Percentiles rank a stretch among this genome's conserved stretches.
Conservation (phyloP, 2,113 vertebrate genomes). For the Perca schrenkii region DNA sequence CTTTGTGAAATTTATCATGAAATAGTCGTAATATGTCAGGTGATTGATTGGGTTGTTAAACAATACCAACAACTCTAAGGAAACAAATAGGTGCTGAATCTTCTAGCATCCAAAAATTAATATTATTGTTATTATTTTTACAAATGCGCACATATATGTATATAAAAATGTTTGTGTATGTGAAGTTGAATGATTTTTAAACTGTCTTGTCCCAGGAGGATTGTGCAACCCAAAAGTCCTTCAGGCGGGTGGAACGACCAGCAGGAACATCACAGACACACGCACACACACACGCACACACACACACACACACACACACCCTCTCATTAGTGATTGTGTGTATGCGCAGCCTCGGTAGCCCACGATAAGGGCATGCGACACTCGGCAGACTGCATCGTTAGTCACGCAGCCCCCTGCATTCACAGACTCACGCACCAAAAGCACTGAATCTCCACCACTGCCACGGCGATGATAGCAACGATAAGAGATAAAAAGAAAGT, state of each 20-base stretch:
- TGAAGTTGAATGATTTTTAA: conserved; percentile 68
- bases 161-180: neutral
- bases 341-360: conserved; percentile 95
- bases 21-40: neutral
- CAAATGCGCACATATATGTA: neutral
- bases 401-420: conserved; percentile 90
- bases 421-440: conserved; percentile 59
- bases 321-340: conserved; percentile 98
- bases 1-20: neutral
- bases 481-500: conserved; percentile 93
- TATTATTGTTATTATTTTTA: neutral
- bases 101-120: too few relatives aligned
- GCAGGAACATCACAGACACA: conserved; percentile 78
- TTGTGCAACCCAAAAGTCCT: conserved; percentile 91
- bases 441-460: conserved; percentile 91
- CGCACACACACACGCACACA: conserved; percentile 33
- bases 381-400: conserved; percentile 99
- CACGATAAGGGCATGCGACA: conserved; percentile 97
- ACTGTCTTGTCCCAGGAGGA: conserved; percentile 90
- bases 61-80: too few relatives aligned
- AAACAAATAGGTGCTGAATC: neutral
- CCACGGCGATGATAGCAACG: conserved; percentile 86
- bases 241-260: conserved; percentile 90
- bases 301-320: conserved; percentile 10
- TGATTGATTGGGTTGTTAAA: neutral